Conservation (phyloP, 2,113 vertebrate genomes). For the Rhinoptilus africanus region DNA sequence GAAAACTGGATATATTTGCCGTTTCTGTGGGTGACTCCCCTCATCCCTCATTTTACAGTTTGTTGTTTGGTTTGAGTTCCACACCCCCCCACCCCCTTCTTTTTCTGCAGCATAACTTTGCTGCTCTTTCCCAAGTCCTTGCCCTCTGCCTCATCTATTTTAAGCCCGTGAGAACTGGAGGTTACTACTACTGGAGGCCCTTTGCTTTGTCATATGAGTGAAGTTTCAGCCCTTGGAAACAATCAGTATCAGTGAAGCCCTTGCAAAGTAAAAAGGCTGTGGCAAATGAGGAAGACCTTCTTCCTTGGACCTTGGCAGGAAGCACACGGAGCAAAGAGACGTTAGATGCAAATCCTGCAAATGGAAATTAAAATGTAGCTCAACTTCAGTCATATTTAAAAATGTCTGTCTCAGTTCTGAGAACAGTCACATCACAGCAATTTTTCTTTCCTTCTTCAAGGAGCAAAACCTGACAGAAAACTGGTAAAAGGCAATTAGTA, state of each 20-base stretch:
- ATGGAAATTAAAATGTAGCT: neutral
- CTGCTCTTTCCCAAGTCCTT: neutral
- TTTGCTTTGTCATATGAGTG: fast-evolving
- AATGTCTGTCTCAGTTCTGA: neutral
- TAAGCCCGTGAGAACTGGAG: neutral
- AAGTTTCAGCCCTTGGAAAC: neutral
- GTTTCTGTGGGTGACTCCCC: neutral
- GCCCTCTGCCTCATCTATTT: neutral
- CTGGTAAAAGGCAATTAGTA: neutral
- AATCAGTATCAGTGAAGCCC: neutral
- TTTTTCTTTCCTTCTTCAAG: neutral
- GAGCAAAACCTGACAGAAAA: neutral
- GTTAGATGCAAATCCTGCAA: neutral
- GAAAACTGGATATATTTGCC: neutral
- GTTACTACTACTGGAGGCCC: neutral
- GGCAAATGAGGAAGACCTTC: neutral
- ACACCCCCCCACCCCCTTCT: too few relatives aligned
- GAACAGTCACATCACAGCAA: neutral
- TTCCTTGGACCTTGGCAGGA: neutral
- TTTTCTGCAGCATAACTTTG: neutral
- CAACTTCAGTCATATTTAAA: neutral
- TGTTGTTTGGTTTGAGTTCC: neutral
- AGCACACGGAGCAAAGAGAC: neutral
- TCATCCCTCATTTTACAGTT: neutral
- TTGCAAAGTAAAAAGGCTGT: neutral